These are phyloP conservation scores for Octomys mimax DNA, from an alignment of 2,797 vertebrate species.

Conservation along the genomic window DNA sequence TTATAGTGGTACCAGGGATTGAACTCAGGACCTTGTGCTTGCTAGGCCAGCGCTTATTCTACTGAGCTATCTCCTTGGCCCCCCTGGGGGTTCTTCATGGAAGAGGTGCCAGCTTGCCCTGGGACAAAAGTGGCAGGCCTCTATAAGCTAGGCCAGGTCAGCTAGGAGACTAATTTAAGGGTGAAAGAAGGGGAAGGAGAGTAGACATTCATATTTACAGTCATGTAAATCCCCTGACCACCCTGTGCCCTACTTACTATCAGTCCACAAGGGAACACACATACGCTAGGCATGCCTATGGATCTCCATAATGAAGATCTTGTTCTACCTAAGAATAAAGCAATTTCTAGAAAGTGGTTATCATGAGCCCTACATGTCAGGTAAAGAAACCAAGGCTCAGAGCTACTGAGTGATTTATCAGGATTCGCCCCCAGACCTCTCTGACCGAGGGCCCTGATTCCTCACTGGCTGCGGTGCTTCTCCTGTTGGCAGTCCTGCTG, in stretches of 20 bases:
- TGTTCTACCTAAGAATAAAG: background rate
- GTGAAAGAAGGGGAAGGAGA: background rate
- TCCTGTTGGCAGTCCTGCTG: background rate
- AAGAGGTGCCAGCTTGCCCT: too few species aligned
- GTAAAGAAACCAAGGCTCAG: background rate
- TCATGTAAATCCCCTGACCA: background rate
- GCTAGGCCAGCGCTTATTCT: too few species aligned
- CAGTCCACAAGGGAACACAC: background rate
- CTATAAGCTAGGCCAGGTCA: background rate
- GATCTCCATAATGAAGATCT: background rate
- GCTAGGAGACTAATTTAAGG: background rate
- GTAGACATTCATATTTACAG: background rate
- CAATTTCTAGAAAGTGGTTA: background rate
- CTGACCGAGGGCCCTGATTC: background rate
- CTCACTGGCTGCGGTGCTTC: background rate
- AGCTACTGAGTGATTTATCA: background rate
- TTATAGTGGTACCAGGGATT: too few species aligned
- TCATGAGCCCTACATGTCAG: background rate
- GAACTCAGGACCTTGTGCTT: too few species aligned
- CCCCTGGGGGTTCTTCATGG: background rate
- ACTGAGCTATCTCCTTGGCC: too few species aligned
- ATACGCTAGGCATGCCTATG: fast-evolving
- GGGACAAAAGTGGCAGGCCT: background rate
- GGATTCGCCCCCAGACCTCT: background rate
- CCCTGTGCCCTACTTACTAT: background rate